Base-by-base conservation (phyloP, 2,113 vertebrate species). In the Actenoides hombroni region DNA sequence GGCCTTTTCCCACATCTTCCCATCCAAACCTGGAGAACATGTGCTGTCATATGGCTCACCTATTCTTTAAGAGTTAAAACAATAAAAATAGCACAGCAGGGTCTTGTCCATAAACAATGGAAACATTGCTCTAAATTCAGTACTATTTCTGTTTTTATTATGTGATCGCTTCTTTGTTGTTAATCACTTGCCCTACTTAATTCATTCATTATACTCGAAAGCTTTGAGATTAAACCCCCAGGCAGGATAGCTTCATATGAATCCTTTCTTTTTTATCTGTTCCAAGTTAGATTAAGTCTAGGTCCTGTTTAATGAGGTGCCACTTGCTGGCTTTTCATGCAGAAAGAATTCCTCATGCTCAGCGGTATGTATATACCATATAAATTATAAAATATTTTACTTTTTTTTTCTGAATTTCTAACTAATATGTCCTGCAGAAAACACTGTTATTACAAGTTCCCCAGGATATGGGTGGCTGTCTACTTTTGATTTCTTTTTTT, bases 251-350 rank as follows among this genome's bases (percentile, higher is more conserved):
- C 94, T 97, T 98, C 96, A 94, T 96, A 97, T 93, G 97, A 97
- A 97, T 97, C 96, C 87, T 97, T 98, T 96, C 91, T 97, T 97
- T 97, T 98, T 98, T 96, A 97, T 98, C 97, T 97, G 78, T 97
- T 98, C 96, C 94, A 97, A 97, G 95, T 98, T 97, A 98, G 97
- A 98, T 98, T 98, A 98, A 97, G 97, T 97, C 92, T 97, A 97
- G 97, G 96, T 97, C 96, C 94, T 98, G 91, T 98, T 98, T 99
- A 98, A 98, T 98, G 98, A 98, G 98, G 96, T 98, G 94, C 96
- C 97, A 97, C 97, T 98, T 98, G 97, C 97, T 98, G 97, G 86
- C 96, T 97, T 98, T 98, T 97, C 97, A 97, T 97, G 95, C 97
- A 97, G 96, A 97, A 97, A 97, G 86, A 97, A 98, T 97, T 97